Percentiles rank a stretch among this genome's conserved stretches.
Conservation (phyloP, 2,888 invertebrate species). For the Lissonota sp. region DNA sequence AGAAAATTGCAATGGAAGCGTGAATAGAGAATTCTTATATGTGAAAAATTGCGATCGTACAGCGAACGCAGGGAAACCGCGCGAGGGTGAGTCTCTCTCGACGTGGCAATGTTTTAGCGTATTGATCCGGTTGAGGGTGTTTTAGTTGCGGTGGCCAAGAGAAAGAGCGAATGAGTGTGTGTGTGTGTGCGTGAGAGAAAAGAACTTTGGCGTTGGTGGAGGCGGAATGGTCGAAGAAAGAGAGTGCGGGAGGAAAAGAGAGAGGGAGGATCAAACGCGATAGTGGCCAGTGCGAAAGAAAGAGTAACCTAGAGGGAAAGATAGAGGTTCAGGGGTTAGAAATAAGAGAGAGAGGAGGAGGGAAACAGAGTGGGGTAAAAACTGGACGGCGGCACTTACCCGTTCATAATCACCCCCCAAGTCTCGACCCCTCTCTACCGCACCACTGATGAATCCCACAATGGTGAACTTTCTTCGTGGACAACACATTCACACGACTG, state of each 20-base stretch:
- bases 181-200: slow-evolving; percentile 65
- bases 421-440: slow-evolving; percentile 68
- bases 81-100: slow-evolving; percentile 76
- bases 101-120: slow-evolving; percentile 83
- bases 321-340: slow-evolving; percentile 18
- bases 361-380: slow-evolving; percentile 75
- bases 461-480: slow-evolving; percentile 67
- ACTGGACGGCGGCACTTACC: slow-evolving; percentile 82
- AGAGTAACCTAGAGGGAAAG: slow-evolving; percentile 49
- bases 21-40: slow-evolving; percentile 34
- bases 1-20: not conserved
- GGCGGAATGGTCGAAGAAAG: slow-evolving; percentile 11
- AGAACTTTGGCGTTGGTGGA: slow-evolving; percentile 30
- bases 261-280: slow-evolving; percentile 67
- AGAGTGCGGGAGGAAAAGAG: slow-evolving; percentile 49
- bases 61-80: slow-evolving; percentile 35
- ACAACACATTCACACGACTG: slow-evolving; percentile 45
- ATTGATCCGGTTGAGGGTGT: slow-evolving; percentile 79
- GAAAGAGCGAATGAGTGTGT: slow-evolving; percentile 41
- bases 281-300: slow-evolving; percentile 62
- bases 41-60: slow-evolving; percentile 22
- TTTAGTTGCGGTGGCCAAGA: slow-evolving; percentile 75
- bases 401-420: slow-evolving; percentile 80
- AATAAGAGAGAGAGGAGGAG: slow-evolving; percentile 1
- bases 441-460: slow-evolving; percentile 68